Conservation (phyloP, 2,888 invertebrate genomes). For the Phyllotreta striolata region DNA sequence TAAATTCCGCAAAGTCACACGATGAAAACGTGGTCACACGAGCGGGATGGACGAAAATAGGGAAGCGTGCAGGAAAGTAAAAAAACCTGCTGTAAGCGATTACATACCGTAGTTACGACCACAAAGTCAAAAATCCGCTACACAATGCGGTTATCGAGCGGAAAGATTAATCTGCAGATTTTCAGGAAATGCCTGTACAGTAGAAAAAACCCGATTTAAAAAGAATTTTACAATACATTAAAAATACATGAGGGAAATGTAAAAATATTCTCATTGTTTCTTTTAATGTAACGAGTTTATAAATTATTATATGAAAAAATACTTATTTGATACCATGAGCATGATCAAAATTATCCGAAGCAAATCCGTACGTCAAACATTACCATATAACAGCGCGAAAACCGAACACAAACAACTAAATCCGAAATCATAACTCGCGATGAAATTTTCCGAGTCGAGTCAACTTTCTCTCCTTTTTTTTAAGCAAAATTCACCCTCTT, state of each 20-base stretch:
- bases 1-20: conserved; percentile 33
- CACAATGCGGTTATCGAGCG: conserved; percentile 57
- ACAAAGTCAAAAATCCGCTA: conserved; percentile 52
- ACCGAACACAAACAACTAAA: conserved; percentile 23
- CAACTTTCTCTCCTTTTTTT: conserved; percentile 49
- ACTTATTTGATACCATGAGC: conserved; percentile 51
- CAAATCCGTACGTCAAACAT: conserved; percentile 8
- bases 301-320: too few species aligned
- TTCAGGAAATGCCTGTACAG: conserved; percentile 54
- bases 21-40: conserved; percentile 9
- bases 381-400: neutral
- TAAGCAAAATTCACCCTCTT: conserved; percentile 36
- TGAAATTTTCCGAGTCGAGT: conserved; percentile 22
- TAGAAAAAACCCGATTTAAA: conserved; percentile 46
- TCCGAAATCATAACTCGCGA: conserved; percentile 34
- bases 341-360: neutral
- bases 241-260: conserved; percentile 53
- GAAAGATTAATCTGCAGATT: conserved; percentile 61
- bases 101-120: conserved; percentile 28
- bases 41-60: conserved; percentile 1
- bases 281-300: too few species aligned
- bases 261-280: too few species aligned
- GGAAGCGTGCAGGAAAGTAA: conserved; percentile 5
- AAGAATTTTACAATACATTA: conserved; percentile 55
- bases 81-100: conserved; percentile 3